These are phyloP conservation scores for Hofmannophila pseudospretella DNA, from an alignment of 2,888 invertebrate species.

Conservation along the genomic window DNA sequence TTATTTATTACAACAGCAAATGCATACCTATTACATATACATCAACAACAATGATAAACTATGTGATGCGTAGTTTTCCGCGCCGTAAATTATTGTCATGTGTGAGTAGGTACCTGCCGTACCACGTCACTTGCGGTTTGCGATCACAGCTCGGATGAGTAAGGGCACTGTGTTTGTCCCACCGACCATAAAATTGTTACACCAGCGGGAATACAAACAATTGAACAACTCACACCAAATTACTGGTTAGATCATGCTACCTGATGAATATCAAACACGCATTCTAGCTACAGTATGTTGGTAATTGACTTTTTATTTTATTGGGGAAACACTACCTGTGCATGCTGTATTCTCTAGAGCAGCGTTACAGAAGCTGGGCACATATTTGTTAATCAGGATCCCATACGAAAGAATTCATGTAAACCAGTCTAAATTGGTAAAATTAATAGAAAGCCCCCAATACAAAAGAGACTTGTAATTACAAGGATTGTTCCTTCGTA, in stretches of 20 bases:
- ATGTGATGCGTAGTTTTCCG: conserved; percentile 31
- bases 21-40: too few relatives aligned
- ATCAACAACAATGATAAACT: not conserved
- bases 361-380: too few relatives aligned
- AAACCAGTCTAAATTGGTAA: too few relatives aligned
- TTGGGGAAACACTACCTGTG: too few relatives aligned
- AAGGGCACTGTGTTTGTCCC: conserved; percentile 32
- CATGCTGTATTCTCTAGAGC: too few relatives aligned
- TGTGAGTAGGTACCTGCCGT: conserved; percentile 13
- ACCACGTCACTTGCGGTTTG: conserved; percentile 18
- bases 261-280: not conserved
- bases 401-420: too few relatives aligned
- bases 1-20: too few relatives aligned
- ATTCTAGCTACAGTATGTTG: not conserved
- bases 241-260: not conserved
- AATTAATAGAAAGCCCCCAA: too few relatives aligned
- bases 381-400: too few relatives aligned
- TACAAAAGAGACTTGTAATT: too few relatives aligned
- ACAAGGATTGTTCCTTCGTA: too few relatives aligned
- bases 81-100: conserved; percentile 18
- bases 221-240: conserved; percentile 3
- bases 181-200: conserved; percentile 36
- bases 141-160: conserved; percentile 32
- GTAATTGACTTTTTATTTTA: too few relatives aligned
- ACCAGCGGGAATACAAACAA: conserved; percentile 28